phyloP scores from a whole-genome alignment of 2,888 invertebrate species.

The Steinernema scapterisci region DNA sequence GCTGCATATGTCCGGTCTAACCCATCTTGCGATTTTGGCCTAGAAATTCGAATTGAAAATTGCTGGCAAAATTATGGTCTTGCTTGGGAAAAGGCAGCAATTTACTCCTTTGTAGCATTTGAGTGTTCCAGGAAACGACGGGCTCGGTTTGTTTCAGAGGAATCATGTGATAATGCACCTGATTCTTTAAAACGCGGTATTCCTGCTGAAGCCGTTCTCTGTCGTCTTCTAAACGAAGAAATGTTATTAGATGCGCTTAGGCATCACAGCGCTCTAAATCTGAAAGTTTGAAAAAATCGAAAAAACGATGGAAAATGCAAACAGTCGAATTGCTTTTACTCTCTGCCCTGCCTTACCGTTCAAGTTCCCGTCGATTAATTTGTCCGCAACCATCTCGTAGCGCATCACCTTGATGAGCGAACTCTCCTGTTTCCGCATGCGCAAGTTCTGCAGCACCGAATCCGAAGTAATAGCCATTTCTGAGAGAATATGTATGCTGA shows the following conservation, averaged over 20 bases:
- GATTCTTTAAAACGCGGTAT: constrained; percentile 62
- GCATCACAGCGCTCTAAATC: neutral
- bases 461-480: constrained; percentile 63
- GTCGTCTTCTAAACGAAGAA: constrained; percentile 54
- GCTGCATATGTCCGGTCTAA: neutral
- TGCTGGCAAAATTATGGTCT: neutral
- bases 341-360: constrained; percentile 43
- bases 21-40: neutral
- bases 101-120: constrained; percentile 52
- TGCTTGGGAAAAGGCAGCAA: neutral
- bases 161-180: constrained; percentile 64
- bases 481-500: constrained; percentile 39
- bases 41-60: neutral
- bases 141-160: constrained; percentile 57
- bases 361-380: constrained; percentile 57
- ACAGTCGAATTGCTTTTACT: too few species aligned
- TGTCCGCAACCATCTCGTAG: constrained; percentile 62
- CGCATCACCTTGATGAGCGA: constrained; percentile 62
- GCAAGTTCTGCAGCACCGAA: constrained; percentile 56
- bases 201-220: constrained; percentile 59
- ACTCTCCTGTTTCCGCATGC: constrained; percentile 60
- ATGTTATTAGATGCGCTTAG: neutral
- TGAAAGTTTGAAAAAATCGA: neutral
- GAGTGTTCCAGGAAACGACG: constrained; percentile 62
- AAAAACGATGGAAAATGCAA: too few species aligned